phyloP scores from a whole-genome alignment of 2,113 vertebrate species.

The Ranitomeya variabilis region DNA sequence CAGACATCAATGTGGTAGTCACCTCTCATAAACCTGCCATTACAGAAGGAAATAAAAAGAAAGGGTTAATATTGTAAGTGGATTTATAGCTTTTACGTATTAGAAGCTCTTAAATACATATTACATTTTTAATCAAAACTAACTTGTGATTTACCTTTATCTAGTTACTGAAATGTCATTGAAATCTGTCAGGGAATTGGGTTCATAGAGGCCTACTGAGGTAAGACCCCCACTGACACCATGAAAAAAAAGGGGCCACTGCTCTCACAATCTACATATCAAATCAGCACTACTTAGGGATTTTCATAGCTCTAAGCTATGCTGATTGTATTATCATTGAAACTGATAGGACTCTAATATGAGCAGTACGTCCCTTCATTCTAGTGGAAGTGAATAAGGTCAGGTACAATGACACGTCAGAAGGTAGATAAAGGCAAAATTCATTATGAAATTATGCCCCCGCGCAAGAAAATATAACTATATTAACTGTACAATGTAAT shows the following conservation, averaged over 20 bases:
- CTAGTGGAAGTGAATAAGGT: background rate
- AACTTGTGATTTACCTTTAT: background rate
- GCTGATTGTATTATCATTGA: background rate
- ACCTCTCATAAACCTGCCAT: slow-evolving; percentile 86
- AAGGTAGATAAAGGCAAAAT: background rate
- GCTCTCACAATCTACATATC: background rate
- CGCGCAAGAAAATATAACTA: background rate
- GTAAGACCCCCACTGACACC: background rate
- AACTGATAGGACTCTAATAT: background rate
- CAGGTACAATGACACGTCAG: background rate
- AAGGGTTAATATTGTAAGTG: background rate
- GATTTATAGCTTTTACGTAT: background rate
- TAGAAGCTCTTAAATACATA: background rate
- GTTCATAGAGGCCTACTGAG: background rate
- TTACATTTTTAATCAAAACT: background rate
- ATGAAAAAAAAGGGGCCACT: background rate
- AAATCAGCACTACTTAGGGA: background rate
- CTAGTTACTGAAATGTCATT: background rate
- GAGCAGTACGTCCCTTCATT: background rate
- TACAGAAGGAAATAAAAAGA: background rate
- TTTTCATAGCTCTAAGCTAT: background rate
- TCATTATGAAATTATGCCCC: background rate
- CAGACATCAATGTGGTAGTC: slow-evolving; percentile 98
- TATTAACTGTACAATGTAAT: background rate
- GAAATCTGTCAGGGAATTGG: background rate